Evolutionary conservation across 2,888 invertebrate genomes (phyloP).

Genomic region (Campoplex capitator): DNA sequence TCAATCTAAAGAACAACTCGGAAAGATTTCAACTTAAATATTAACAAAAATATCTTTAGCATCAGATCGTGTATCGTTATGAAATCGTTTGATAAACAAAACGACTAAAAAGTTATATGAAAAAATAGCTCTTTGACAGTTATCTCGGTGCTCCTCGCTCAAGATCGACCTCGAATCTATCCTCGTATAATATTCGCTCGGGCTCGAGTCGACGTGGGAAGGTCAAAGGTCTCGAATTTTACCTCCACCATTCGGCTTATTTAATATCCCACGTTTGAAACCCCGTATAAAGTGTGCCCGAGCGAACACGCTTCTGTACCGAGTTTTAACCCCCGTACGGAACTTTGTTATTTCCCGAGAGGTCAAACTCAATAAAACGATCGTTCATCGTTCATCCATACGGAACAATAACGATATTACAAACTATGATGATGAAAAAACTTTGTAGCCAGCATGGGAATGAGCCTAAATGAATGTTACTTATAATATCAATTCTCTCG

Average conservation of each 20-base stretch:
- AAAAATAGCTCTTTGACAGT: neutral
- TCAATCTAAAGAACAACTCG: too few species aligned
- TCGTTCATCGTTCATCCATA: neutral
- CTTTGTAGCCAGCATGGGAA: too few species aligned
- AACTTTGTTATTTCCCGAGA: slow-evolving; percentile 27
- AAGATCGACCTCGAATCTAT: neutral
- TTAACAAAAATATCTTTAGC: too few species aligned
- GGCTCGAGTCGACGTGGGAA: too few species aligned
- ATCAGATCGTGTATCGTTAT: neutral
- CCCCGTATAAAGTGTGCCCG: neutral
- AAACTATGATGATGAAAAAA: neutral
- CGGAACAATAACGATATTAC: neutral
- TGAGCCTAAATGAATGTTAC: too few species aligned
- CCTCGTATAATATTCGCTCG: too few species aligned
- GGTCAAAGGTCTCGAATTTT: too few species aligned
- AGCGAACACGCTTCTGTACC: slow-evolving; percentile 7
- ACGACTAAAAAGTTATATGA: neutral
- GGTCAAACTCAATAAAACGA: slow-evolving; percentile 33
- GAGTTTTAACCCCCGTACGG: neutral
- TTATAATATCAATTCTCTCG: too few species aligned
- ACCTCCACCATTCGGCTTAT: too few species aligned
- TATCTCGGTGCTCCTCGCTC: neutral
- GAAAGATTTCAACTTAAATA: too few species aligned
- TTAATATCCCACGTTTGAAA: too few species aligned
- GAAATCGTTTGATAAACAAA: neutral